Evolutionary conservation across 2,888 invertebrate genomes (phyloP).

Genomic region (Ormyrus thymus): DNA sequence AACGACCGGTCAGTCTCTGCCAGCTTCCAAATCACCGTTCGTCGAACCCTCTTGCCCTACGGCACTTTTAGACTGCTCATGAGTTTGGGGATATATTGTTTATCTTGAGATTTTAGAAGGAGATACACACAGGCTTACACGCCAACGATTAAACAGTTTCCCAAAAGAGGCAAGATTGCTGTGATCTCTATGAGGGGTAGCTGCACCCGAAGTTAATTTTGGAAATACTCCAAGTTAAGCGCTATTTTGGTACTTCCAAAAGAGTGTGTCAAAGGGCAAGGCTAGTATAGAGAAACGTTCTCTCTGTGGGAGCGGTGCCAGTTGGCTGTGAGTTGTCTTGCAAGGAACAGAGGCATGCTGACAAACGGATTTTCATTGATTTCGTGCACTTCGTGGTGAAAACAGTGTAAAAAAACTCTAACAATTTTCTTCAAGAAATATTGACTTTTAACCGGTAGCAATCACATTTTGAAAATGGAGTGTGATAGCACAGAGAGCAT

Average conservation of each 20-base stretch:
- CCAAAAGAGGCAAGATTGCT: no score
- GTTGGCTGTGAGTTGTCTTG: slow-evolving; percentile 65
- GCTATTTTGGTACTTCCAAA: slow-evolving; percentile 63
- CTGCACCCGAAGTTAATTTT: slow-evolving; percentile 58
- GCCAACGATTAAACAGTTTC: no score
- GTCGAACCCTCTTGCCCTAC: no score
- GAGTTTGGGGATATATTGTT: no score
- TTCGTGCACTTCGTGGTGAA: slow-evolving; percentile 31
- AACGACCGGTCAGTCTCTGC: no score
- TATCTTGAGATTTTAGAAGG: no score
- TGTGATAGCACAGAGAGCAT: slow-evolving; percentile 68
- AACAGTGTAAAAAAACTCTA: slow-evolving; percentile 12
- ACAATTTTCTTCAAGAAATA: neutral
- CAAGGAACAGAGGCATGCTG: slow-evolving; percentile 45
- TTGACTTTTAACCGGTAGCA: slow-evolving; percentile 4
- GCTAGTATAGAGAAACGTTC: slow-evolving; percentile 62
- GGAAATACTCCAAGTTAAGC: slow-evolving; percentile 55
- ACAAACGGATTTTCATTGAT: slow-evolving; percentile 47
- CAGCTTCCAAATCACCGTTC: no score
- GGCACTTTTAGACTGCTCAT: no score
- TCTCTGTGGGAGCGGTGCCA: slow-evolving; percentile 65
- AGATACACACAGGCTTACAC: no score
- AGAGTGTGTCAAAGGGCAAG: slow-evolving; percentile 73
- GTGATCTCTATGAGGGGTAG: slow-evolving; percentile 49
- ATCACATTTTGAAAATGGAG: slow-evolving; percentile 38